Conservation (phyloP, 2,113 vertebrate genomes). For the Scomber scombrus region DNA sequence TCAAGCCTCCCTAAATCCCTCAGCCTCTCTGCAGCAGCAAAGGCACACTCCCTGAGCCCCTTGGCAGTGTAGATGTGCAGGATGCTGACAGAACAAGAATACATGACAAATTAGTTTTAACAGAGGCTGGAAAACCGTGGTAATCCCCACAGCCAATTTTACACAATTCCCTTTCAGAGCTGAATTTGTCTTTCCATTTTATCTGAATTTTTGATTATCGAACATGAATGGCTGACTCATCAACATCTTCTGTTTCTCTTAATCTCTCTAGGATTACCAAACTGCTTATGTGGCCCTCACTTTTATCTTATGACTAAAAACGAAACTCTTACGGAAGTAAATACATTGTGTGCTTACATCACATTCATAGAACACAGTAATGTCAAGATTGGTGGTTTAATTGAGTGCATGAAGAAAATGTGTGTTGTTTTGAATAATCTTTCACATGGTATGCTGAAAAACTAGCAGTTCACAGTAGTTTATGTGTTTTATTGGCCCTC, state of each 20-base stretch:
- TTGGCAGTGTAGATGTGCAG: conserved; percentile 91
- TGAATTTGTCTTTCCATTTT: conserved; percentile 10
- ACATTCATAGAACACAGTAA: background rate
- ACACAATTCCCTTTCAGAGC: conserved; percentile 1
- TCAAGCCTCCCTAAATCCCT: conserved; percentile 84
- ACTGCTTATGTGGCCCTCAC: conserved; percentile 11
- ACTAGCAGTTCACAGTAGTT: too few species aligned
- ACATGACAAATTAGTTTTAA: conserved; percentile 26
- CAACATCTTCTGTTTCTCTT: conserved; percentile 15
- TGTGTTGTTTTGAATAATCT: background rate
- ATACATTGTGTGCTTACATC: background rate
- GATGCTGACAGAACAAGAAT: conserved; percentile 79
- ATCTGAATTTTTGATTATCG: conserved; percentile 21
- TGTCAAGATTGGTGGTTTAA: background rate
- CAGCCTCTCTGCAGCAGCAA: conserved; percentile 88
- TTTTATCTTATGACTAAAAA: conserved; percentile 40
- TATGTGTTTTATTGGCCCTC: too few species aligned
- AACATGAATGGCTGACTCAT: conserved; percentile 52
- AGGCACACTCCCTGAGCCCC: conserved; percentile 88
- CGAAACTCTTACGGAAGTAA: conserved; percentile 39
- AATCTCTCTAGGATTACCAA: conserved; percentile 36
- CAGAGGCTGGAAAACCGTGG: background rate
- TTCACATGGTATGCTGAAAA: background rate
- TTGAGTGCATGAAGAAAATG: background rate
- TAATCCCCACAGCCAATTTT: conserved; percentile 39